Conservation (phyloP, 1,140 invertebrate species). For the Reticulitermes speratus region DNA sequence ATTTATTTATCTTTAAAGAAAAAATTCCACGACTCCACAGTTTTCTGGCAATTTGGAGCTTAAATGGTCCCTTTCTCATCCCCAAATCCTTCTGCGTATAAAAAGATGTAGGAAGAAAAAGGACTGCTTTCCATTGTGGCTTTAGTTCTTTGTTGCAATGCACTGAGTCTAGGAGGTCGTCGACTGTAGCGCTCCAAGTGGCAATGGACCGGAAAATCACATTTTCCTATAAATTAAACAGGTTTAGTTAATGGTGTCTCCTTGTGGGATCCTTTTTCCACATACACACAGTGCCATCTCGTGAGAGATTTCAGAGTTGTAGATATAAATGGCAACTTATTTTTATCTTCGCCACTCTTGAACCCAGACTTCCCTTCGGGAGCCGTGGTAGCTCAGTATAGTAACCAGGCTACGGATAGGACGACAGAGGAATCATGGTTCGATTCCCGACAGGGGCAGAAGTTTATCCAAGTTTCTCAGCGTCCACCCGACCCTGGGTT, state of each 20-base stretch:
- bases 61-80: not conserved
- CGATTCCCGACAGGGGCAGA: no score
- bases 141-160: conserved; percentile 9
- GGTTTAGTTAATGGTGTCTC: conserved; percentile 31
- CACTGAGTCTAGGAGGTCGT: not conserved
- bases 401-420: no score
- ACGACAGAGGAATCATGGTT: no score
- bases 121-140: conserved; percentile 10
- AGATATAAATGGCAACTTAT: not conserved
- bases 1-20: not conserved
- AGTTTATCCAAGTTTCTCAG: no score
- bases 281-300: not conserved
- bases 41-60: conserved; percentile 4
- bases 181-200: conserved; percentile 18
- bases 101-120: not conserved
- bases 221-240: conserved; percentile 36
- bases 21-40: not conserved
- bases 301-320: not conserved
- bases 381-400: no score
- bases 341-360: no score
- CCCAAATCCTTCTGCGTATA: not conserved
- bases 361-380: no score
- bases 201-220: conserved; percentile 33
- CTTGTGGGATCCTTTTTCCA: not conserved
- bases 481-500: no score